Conservation (phyloP, 23 tunicate genomes). For the Phallusia fumigata region DNA sequence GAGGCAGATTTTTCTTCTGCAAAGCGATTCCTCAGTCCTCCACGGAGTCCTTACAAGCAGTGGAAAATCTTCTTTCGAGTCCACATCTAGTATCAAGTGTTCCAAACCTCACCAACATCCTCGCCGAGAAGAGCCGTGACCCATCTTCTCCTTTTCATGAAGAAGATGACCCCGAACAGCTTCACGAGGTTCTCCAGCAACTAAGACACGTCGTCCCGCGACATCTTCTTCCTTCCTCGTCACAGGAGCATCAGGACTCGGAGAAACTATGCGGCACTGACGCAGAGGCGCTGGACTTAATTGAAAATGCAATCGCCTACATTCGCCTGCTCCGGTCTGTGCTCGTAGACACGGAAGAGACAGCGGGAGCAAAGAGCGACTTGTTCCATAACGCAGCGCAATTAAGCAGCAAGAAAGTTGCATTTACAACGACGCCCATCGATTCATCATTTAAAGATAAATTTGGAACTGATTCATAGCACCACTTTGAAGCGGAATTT, state of each 20-base stretch:
- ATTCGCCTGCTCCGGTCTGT: neutral
- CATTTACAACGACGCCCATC: neutral
- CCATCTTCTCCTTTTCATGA: neutral
- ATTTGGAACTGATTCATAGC: no score
- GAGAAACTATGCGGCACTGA: neutral
- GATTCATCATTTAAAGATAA: neutral
- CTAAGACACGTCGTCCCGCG: neutral
- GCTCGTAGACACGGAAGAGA: neutral
- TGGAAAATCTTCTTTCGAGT: neutral
- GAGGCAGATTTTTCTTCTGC: neutral
- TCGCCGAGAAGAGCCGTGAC: neutral
- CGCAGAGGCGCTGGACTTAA: neutral
- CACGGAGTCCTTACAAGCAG: neutral
- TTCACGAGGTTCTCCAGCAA: neutral
- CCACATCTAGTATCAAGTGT: neutral
- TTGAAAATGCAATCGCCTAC: neutral
- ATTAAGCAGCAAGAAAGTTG: neutral
- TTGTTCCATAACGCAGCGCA: neutral
- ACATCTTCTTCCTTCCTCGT: neutral
- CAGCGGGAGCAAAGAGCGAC: neutral
- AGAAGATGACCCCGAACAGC: neutral
- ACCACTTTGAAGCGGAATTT: no score
- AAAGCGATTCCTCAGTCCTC: neutral
- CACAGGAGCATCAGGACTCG: neutral
- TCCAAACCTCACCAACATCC: neutral